Conservation (phyloP, 2,113 vertebrate genomes). For the Ifrita kowaldi region DNA sequence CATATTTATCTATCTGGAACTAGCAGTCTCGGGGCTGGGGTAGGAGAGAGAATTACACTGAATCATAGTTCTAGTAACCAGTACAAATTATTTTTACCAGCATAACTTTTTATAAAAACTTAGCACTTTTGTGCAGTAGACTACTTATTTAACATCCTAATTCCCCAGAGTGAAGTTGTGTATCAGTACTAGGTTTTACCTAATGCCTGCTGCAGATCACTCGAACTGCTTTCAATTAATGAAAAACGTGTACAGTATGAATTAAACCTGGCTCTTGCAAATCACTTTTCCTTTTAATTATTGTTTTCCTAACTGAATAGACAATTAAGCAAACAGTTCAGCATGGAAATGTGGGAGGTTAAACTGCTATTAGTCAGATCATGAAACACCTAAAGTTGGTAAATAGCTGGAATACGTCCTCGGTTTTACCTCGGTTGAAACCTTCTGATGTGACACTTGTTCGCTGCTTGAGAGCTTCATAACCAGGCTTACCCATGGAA, state of each 20-base stretch:
- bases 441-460: background rate
- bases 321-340: background rate
- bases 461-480: accelerated
- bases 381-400: background rate
- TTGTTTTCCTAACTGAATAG: background rate
- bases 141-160: background rate
- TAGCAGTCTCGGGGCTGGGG: background rate
- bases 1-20: background rate
- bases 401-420: background rate
- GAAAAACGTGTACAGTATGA: background rate
- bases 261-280: background rate
- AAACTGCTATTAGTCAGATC: background rate
- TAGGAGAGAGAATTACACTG: background rate
- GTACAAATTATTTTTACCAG: background rate
- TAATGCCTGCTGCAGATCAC: background rate
- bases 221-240: background rate
- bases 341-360: background rate
- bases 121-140: background rate
- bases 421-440: background rate
- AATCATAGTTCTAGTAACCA: background rate
- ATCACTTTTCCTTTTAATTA: background rate
- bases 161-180: background rate
- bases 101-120: background rate
- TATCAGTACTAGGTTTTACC: background rate
- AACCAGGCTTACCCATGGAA: background rate